These are phyloP conservation scores for Anadara kagoshimensis DNA, from an alignment of 1,140 invertebrate genomes.

Conservation along the genomic window DNA sequence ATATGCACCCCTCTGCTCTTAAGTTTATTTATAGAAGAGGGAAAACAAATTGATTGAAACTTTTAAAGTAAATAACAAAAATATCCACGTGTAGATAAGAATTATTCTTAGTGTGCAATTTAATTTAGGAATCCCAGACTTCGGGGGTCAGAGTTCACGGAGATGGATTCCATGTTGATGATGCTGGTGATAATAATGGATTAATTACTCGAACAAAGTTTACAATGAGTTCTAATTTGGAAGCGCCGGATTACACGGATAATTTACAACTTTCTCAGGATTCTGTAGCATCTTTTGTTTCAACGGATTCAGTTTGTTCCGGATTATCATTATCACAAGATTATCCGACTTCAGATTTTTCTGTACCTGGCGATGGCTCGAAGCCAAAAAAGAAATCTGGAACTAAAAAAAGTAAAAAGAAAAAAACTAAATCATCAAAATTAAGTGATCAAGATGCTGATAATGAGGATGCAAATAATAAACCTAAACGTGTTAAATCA, in stretches of 20 bases:
- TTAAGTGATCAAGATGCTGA: constrained; percentile 42
- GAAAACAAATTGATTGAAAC: too few relatives aligned
- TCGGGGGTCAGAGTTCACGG: too few relatives aligned
- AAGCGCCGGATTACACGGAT: constrained; percentile 7
- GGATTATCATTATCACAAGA: constrained; percentile 37
- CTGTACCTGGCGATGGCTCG: constrained; percentile 3
- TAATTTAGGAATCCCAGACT: too few relatives aligned
- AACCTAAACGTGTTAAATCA: constrained; percentile 22
- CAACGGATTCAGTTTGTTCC: constrained; percentile 53
- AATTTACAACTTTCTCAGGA: constrained; percentile 39
- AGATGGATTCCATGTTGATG: too few relatives aligned
- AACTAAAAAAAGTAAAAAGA: constrained; percentile 52
- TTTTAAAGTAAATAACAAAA: too few relatives aligned
- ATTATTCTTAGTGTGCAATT: too few relatives aligned
- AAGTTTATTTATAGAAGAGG: too few relatives aligned
- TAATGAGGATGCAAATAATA: constrained; percentile 28
- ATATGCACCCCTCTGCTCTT: neutral
- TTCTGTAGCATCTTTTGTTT: constrained; percentile 41
- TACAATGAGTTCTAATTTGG: too few relatives aligned
- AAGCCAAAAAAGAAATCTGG: constrained; percentile 47
- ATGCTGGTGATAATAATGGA: too few relatives aligned
- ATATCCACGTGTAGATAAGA: too few relatives aligned
- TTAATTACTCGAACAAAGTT: too few relatives aligned
- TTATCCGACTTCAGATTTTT: constrained; percentile 26
- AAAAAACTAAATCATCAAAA: constrained; percentile 50